phyloP scores from a whole-genome alignment of 2,888 invertebrate species.

The Molorchus minor region DNA sequence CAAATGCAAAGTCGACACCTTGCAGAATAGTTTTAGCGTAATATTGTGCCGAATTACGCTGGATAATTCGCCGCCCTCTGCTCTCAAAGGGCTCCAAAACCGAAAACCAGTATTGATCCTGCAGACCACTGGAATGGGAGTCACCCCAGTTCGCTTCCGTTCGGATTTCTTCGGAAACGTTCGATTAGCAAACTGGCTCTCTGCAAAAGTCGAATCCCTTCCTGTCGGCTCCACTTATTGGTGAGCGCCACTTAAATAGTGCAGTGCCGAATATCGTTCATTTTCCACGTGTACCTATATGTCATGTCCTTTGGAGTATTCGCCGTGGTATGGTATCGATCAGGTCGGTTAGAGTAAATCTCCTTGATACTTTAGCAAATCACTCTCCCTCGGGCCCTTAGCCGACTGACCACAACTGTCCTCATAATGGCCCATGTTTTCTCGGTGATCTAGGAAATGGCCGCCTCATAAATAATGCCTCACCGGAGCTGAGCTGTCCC shows the following conservation, averaged over 20 bases:
- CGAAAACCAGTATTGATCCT: slow-evolving; percentile 58
- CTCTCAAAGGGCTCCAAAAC: slow-evolving; percentile 45
- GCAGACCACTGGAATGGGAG: slow-evolving; percentile 57
- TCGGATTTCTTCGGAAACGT: slow-evolving; percentile 56
- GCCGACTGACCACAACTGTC: slow-evolving; percentile 53
- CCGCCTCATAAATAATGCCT: slow-evolving; percentile 59
- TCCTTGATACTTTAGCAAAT: slow-evolving; percentile 51
- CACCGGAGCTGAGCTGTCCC: slow-evolving; percentile 43
- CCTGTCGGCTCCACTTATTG: slow-evolving; percentile 35
- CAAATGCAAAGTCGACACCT: slow-evolving; percentile 1
- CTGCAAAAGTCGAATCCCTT: slow-evolving; percentile 37
- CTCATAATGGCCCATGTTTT: slow-evolving; percentile 57
- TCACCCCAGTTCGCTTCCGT: slow-evolving; percentile 52
- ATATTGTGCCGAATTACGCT: slow-evolving; percentile 9
- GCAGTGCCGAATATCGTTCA: slow-evolving; percentile 17
- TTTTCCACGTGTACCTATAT: slow-evolving; percentile 11
- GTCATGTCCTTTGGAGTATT: slow-evolving; percentile 18
- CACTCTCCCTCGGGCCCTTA: slow-evolving; percentile 51
- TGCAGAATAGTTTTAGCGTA: slow-evolving; percentile 1
- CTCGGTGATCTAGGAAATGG: slow-evolving; percentile 58
- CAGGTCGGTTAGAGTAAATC: slow-evolving; percentile 43
- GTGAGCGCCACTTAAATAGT: slow-evolving; percentile 16
- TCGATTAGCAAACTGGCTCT: slow-evolving; percentile 52
- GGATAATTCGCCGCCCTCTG: slow-evolving; percentile 23
- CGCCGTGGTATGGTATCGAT: slow-evolving; percentile 32